Conservation (phyloP, 2,797 vertebrate species). For the Geotrypetes seraphini region DNA sequence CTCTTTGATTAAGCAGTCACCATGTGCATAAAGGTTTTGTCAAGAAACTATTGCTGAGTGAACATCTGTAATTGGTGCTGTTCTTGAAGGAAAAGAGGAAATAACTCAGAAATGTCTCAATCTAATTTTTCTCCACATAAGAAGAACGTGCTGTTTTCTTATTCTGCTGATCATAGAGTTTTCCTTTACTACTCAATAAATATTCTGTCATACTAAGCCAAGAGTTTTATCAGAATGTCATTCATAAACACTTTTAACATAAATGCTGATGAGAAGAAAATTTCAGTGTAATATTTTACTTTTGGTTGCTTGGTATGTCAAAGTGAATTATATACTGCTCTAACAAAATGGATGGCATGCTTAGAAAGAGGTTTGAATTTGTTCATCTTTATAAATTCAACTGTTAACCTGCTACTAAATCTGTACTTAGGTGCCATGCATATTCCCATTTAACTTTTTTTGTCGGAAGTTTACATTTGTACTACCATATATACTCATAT, state of each 20-base stretch:
- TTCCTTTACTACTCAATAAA: constrained; percentile 40
- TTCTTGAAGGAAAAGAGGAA: not conserved
- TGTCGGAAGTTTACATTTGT: too few relatives aligned
- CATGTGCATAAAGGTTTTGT: too few relatives aligned
- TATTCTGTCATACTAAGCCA: constrained; percentile 25
- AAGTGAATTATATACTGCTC: not conserved
- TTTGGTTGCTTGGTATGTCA: not conserved
- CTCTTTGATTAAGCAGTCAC: too few relatives aligned
- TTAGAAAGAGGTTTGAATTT: not conserved
- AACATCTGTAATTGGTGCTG: not conserved
- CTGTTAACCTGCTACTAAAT: not conserved
- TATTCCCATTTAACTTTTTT: not conserved
- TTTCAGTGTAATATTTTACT: constrained; percentile 9
- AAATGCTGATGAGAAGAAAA: constrained; percentile 12
- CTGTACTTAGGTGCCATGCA: not conserved
- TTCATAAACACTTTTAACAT: constrained; percentile 18
- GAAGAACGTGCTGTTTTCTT: too few relatives aligned
- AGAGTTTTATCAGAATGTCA: constrained; percentile 42
- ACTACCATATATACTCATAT: too few relatives aligned
- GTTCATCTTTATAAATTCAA: constrained; percentile 2
- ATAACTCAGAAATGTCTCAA: constrained; percentile 6
- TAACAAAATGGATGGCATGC: not conserved
- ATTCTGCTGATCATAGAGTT: too few relatives aligned
- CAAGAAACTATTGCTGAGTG: too few relatives aligned
- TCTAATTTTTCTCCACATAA: constrained; percentile 19